Percentiles rank a stretch among this genome's conserved stretches.
These are phyloP conservation scores for Gymnoscelis rufifasciata DNA, from an alignment of 2,888 invertebrate genomes.

Conservation along the genomic window DNA sequence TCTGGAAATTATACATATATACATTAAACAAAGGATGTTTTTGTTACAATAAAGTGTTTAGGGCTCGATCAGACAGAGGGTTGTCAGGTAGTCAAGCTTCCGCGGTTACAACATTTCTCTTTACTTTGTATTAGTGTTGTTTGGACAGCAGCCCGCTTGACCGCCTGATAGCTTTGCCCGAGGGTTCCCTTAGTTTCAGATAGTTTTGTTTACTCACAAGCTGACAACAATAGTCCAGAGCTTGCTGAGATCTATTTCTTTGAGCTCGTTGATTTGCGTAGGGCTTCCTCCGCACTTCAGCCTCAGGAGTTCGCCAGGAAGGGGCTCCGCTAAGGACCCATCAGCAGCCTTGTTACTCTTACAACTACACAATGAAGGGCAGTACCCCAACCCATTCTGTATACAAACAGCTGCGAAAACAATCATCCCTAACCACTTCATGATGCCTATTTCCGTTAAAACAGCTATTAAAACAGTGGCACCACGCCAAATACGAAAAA, in stretches of 20 bases:
- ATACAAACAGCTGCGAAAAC: slow-evolving; percentile 47
- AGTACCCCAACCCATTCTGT: slow-evolving; percentile 47
- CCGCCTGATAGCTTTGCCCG: no score
- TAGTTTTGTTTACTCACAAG: slow-evolving; percentile 74
- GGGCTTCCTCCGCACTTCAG: slow-evolving; percentile 81
- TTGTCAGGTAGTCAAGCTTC: no score
- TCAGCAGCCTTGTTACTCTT: slow-evolving; percentile 78
- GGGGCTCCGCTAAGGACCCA: slow-evolving; percentile 70
- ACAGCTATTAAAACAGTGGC: slow-evolving; percentile 65
- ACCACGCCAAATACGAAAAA: slow-evolving; percentile 70
- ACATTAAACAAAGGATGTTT: no score
- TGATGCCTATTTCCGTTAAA: slow-evolving; percentile 56
- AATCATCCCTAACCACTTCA: slow-evolving; percentile 54
- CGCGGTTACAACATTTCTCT: no score
- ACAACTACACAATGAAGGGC: slow-evolving; percentile 75
- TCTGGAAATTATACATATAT: slow-evolving; percentile 61
- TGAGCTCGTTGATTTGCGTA: slow-evolving; percentile 78
- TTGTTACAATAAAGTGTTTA: no score
- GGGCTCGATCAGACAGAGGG: no score
- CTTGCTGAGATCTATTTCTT: slow-evolving; percentile 81
- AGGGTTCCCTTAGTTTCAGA: no score
- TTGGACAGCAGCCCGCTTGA: no score
- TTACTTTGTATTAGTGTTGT: no score
- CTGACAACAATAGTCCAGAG: slow-evolving; percentile 81
- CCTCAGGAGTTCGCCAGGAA: slow-evolving; percentile 78